Evolutionary conservation across 35 echinoderm and acorn worm genomes (phyloP), one percentile per base, ranked within the genome.

Genomic region (Hemicentrotus pulcherrimus): DNA sequence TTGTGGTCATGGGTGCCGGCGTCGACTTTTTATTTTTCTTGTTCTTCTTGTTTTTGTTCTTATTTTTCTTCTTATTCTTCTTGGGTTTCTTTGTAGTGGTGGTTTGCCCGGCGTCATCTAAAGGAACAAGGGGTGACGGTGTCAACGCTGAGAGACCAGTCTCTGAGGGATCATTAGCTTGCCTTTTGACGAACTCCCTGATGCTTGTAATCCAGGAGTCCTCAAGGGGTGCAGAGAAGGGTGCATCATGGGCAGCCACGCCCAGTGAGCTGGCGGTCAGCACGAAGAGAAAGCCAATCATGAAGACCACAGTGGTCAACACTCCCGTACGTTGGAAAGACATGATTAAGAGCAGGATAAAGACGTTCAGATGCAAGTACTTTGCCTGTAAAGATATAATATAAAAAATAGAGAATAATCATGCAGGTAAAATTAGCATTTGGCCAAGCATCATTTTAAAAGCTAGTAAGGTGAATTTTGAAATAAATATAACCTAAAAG

Each of bases 71-170:
- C 46, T 31, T 92, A 12, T 55, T 93, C 48, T 93, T 93, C 48
- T 58, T 93, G 4, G 91, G 91, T 31, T 93, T 93, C 91, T 93
- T 93, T n/a, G 91, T 93, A 58, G 91, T 93, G 46, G 91, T 93
- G 18, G 91, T 93, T 47, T 93, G 91, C 6, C 30, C 46, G 14
- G 32, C 32, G 28, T 18, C 18, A 46, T 93, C 48, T 28, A 58
- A 32, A 47, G 91, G 91, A 47, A 93, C 48, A 31, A 93, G 46
- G 12, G 91, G 88, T 7, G 88, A 31, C 12, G 91, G 30, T 58
- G 91, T 28, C 9, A 47, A 11, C 30, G 16, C 46, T 47, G 91
- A 28, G 30, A 93, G 46, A 24, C 48, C 48, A 15, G 47, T 58
- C 0, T 93, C 91, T 13, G 46, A 33, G 4, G 19, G 32, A 41